Conservation (phyloP, 2,113 vertebrate species). For the Quiscalus mexicanus region DNA sequence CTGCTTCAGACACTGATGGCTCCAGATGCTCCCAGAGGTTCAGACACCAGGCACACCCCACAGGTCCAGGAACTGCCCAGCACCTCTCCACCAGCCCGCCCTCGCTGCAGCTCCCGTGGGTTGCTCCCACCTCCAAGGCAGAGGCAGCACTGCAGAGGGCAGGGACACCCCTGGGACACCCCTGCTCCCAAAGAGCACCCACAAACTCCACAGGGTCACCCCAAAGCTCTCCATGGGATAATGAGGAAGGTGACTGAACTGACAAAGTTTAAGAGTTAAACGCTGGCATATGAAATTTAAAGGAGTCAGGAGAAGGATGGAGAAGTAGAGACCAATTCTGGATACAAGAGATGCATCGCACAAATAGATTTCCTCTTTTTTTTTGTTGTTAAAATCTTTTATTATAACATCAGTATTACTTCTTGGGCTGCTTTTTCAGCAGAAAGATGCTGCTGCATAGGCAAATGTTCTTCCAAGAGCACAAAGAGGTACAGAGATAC, state of each 20-base stretch:
- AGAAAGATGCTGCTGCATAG: not conserved
- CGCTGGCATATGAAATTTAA: not conserved
- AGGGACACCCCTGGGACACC: not conserved
- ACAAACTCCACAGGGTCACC: not conserved
- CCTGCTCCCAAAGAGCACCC: fast-evolving
- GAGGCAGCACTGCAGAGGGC: not conserved
- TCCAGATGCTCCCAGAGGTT: not conserved
- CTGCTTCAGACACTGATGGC: not conserved
- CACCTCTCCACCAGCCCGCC: not conserved
- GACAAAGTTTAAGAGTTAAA: not conserved
- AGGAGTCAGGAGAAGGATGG: not conserved
- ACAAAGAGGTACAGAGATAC: not conserved
- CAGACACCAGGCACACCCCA: not conserved
- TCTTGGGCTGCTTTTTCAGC: not conserved
- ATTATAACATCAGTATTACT: not conserved
- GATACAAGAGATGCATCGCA: not conserved
- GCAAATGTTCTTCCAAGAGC: not conserved
- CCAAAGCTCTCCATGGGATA: not conserved
- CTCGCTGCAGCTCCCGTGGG: fast-evolving
- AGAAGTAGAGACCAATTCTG: not conserved
- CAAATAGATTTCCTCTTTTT: not conserved
- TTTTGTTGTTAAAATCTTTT: not conserved
- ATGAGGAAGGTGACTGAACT: not conserved
- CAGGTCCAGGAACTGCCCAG: not conserved
- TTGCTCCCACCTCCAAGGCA: not conserved